A percentile compares a stretch with the other conserved stretches of the same genome.
Conservation (phyloP, 2,113 vertebrate species). For the Micromys minutus region DNA sequence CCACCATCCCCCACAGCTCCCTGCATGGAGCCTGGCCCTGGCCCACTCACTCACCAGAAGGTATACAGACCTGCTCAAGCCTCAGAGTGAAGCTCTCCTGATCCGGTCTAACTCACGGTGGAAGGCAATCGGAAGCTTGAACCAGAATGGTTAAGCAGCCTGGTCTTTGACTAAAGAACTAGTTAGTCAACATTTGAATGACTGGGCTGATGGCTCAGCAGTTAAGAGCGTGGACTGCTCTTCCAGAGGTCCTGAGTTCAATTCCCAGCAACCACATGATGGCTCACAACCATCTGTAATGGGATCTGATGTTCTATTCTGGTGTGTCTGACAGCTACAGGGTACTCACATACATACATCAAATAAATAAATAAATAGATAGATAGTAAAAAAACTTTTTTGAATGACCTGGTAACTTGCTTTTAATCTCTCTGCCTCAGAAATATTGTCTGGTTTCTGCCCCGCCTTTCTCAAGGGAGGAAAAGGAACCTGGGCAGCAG, state of each 20-base stretch:
- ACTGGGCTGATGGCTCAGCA: too few relatives aligned
- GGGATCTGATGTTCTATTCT: too few relatives aligned
- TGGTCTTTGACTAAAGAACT: not conserved
- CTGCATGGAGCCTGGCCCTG: not conserved
- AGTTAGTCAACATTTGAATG: not conserved
- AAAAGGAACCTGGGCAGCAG: not conserved
- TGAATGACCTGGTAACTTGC: not conserved
- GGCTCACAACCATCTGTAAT: too few relatives aligned
- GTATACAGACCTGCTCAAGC: not conserved
- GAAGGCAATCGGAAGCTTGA: not conserved
- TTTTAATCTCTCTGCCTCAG: not conserved
- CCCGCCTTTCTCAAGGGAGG: slow-evolving; percentile 14
- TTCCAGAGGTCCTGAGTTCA: too few relatives aligned
- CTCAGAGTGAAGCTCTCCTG: not conserved
- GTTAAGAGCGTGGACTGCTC: too few relatives aligned
- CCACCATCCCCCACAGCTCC: not conserved
- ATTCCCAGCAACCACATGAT: too few relatives aligned
- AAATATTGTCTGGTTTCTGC: slow-evolving; percentile 21
- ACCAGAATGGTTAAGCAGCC: not conserved
- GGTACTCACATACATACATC: too few relatives aligned
- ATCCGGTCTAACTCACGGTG: not conserved
- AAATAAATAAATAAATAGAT: too few relatives aligned
- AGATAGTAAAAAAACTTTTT: too few relatives aligned
- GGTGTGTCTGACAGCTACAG: too few relatives aligned
- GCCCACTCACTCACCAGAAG: not conserved